Conservation (phyloP, 2,113 vertebrate species). For the Ammodramus savannarum region DNA sequence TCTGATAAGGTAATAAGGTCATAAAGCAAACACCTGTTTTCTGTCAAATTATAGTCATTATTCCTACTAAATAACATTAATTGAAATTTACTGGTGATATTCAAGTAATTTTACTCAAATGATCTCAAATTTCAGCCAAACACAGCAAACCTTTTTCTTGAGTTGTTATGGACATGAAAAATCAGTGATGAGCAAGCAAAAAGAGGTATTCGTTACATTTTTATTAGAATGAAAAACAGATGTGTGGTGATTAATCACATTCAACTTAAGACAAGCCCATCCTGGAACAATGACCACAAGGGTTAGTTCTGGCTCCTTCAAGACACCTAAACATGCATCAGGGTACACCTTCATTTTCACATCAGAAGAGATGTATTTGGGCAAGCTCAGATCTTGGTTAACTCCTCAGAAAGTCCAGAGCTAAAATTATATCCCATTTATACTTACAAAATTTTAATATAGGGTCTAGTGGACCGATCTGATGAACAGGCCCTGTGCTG, state of each 20-base stretch:
- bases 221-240: conserved; percentile 80
- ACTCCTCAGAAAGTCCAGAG: background rate
- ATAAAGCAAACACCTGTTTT: background rate
- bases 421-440: background rate
- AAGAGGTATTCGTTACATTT: conserved; percentile 55
- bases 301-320: background rate
- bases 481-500: background rate
- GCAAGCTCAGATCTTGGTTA: background rate
- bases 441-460: background rate
- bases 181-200: conserved; percentile 54
- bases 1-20: background rate
- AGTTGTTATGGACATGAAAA: conserved; percentile 23
- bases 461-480: background rate
- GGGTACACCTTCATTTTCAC: background rate
- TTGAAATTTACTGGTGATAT: background rate
- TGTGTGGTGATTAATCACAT: conserved; percentile 67
- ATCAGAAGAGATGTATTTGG: background rate
- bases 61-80: background rate
- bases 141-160: background rate
- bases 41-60: background rate
- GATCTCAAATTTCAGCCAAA: background rate
- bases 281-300: background rate
- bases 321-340: background rate
- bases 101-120: background rate
- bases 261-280: background rate